A percentile compares a stretch with the other conserved stretches of the same genome.
phyloP scores from a whole-genome alignment of 2,888 invertebrate genomes.

The Sympetrum striolatum region DNA sequence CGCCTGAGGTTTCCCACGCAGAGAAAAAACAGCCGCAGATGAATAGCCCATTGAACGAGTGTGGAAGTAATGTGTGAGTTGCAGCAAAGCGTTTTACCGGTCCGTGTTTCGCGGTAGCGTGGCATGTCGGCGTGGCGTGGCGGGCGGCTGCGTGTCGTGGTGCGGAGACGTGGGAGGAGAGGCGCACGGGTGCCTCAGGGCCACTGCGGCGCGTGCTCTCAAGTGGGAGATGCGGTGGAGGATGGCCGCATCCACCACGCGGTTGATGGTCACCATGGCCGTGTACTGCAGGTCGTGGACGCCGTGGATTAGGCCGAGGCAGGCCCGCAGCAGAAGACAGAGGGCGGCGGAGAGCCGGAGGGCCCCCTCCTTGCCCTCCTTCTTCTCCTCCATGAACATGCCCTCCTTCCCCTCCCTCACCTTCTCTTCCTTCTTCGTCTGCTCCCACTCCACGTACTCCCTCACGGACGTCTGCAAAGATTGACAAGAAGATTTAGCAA shows the following conservation, averaged over 20 bases:
- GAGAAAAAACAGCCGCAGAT: too few species aligned
- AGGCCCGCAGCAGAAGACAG: constrained; percentile 63
- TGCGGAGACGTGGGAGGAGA: constrained; percentile 21
- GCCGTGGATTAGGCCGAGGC: constrained; percentile 64
- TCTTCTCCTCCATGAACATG: constrained; percentile 45
- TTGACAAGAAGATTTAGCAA: too few species aligned
- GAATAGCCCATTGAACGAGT: too few species aligned
- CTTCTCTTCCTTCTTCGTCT: not conserved
- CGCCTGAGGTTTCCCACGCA: too few species aligned
- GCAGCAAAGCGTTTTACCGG: not conserved
- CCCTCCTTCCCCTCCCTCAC: constrained; percentile 46
- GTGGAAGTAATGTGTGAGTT: not conserved
- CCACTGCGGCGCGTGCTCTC: constrained; percentile 52
- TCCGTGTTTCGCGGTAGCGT: not conserved
- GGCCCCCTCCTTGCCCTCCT: constrained; percentile 48
- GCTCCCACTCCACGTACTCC: constrained; percentile 54
- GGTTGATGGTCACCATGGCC: constrained; percentile 67
- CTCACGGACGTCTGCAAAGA: constrained; percentile 57
- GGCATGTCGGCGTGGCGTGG: not conserved
- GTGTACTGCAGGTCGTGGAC: constrained; percentile 68
- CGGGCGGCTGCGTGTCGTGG: not conserved
- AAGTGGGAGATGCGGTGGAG: constrained; percentile 56
- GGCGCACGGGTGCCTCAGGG: constrained; percentile 53
- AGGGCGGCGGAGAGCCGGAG: constrained; percentile 59
- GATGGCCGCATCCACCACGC: constrained; percentile 64